Conservation (phyloP, 2,113 vertebrate genomes). For the Pelecanoides urinatrix region DNA sequence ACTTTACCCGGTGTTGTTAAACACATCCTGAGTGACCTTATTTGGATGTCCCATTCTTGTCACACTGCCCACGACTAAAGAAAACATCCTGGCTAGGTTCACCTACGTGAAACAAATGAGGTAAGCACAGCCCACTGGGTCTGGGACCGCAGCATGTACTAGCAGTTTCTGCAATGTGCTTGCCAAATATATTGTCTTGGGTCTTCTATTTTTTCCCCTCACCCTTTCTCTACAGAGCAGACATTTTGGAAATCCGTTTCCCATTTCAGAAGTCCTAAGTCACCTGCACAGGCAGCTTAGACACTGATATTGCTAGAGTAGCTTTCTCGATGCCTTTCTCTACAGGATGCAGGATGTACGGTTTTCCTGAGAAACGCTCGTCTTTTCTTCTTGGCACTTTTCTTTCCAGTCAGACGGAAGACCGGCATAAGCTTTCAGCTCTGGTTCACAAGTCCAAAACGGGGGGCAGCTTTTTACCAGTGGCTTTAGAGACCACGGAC, state of each 20-base stretch:
- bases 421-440: background rate
- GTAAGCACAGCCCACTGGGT: slow-evolving; percentile 58
- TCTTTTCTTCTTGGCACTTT: background rate
- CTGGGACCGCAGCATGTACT: background rate
- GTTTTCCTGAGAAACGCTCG: background rate
- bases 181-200: background rate
- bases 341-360: background rate
- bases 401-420: background rate
- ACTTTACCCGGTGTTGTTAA: slow-evolving; percentile 32
- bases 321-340: background rate
- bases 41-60: slow-evolving; percentile 74
- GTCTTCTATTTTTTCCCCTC: background rate
- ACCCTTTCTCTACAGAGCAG: background rate
- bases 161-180: slow-evolving; percentile 25
- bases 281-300: background rate
- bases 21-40: slow-evolving; percentile 66
- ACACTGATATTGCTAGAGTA: background rate
- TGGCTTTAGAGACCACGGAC: background rate
- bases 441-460: background rate
- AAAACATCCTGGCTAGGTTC: slow-evolving; percentile 76
- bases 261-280: background rate
- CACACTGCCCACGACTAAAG: slow-evolving; percentile 70
- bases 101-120: slow-evolving; percentile 63
- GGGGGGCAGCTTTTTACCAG: background rate
- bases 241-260: background rate